Evolutionary conservation across 2,888 invertebrate species (phyloP).

Genomic region (Pachydiplax longipennis): DNA sequence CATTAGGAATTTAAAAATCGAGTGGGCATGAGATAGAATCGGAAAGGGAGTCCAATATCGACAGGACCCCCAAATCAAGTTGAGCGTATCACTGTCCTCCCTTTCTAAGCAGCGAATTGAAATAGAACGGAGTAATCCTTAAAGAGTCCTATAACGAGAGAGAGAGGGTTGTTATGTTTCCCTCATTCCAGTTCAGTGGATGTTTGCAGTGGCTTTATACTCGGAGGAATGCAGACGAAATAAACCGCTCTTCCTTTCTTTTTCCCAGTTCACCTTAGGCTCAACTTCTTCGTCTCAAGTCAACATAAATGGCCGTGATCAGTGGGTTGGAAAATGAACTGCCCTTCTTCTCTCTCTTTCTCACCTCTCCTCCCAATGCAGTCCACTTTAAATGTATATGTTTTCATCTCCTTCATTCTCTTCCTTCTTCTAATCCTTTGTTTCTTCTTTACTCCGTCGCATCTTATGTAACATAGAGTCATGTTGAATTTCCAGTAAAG

Average conservation of each 20-base stretch:
- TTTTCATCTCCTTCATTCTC: neutral
- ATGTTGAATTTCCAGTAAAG: too few relatives aligned
- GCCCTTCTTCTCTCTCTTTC: neutral
- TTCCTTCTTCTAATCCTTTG: neutral
- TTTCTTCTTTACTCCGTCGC: neutral
- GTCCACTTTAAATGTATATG: neutral
- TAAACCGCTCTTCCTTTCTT: neutral
- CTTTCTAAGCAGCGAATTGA: too few relatives aligned
- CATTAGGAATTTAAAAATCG: too few relatives aligned
- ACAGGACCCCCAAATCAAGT: too few relatives aligned
- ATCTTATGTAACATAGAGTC: too few relatives aligned
- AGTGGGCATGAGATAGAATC: too few relatives aligned
- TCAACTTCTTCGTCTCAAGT: neutral
- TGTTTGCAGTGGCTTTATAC: neutral
- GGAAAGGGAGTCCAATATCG: too few relatives aligned
- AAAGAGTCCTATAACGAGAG: neutral
- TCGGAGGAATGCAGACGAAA: neutral
- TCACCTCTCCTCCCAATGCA: neutral
- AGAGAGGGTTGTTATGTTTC: neutral
- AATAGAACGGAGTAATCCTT: too few relatives aligned
- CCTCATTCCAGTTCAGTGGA: neutral
- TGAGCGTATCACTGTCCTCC: too few relatives aligned
- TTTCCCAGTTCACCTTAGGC: neutral
- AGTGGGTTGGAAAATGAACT: slow-evolving; percentile 40
- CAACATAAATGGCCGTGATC: slow-evolving; percentile 12